These are phyloP conservation scores for Cephus nigrinus DNA, from an alignment of 2,888 invertebrate species.

Conservation along the genomic window DNA sequence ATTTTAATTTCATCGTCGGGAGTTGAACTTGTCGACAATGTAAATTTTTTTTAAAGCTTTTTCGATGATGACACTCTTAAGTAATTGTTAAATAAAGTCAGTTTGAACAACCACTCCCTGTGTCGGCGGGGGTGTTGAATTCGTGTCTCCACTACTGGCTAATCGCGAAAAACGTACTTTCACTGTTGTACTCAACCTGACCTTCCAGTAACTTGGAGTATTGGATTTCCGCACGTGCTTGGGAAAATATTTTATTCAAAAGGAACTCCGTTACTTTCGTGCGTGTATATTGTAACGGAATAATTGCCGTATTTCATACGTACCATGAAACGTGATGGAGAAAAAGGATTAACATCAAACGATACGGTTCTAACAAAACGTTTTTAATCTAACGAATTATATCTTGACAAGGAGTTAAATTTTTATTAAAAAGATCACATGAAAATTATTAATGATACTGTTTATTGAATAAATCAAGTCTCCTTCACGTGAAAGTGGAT, in stretches of 20 bases:
- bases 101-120: not conserved
- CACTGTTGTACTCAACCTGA: not conserved
- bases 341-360: not conserved
- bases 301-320: not conserved
- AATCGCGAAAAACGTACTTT: not conserved
- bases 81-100: not conserved
- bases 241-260: not conserved
- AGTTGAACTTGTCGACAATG: not conserved
- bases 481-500: too few species aligned
- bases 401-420: too few species aligned
- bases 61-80: not conserved
- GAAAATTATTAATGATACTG: too few species aligned
- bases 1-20: not conserved
- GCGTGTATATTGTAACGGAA: not conserved
- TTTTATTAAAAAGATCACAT: too few species aligned
- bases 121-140: not conserved
- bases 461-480: too few species aligned
- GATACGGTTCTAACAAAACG: not conserved
- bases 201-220: not conserved
- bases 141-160: not conserved
- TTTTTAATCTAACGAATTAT: too few species aligned
- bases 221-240: not conserved
- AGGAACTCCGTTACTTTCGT: not conserved
- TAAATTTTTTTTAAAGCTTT: not conserved
- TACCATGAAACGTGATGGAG: not conserved